A percentile compares a stretch with the other conserved stretches of the same genome.
phyloP scores from a whole-genome alignment of 2,888 invertebrate genomes.

The Mimas tiliae region DNA sequence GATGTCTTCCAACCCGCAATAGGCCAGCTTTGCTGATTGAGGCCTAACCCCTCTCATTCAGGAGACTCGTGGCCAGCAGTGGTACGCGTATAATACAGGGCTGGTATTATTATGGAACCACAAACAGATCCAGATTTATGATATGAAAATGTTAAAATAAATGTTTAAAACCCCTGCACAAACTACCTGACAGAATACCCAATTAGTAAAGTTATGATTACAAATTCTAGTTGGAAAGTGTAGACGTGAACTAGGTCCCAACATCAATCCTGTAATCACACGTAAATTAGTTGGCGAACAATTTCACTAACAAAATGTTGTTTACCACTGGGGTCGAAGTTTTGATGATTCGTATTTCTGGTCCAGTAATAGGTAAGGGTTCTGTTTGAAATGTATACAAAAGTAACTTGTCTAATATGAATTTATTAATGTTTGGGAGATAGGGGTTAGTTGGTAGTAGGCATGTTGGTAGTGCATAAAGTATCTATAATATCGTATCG shows the following conservation, averaged over 20 bases:
- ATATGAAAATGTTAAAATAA: background rate
- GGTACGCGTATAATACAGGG: no score
- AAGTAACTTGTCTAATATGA: background rate
- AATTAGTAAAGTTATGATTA: slow-evolving; percentile 28
- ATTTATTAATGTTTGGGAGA: background rate
- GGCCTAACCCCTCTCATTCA: no score
- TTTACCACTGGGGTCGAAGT: slow-evolving; percentile 1
- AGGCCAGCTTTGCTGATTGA: no score
- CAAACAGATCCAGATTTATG: no score
- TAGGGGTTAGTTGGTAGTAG: no score
- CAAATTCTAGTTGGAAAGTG: slow-evolving; percentile 4
- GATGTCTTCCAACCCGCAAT: no score
- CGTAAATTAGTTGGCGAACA: slow-evolving; percentile 10
- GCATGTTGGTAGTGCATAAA: no score
- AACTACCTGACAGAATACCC: slow-evolving; percentile 1
- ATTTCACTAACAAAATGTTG: slow-evolving; percentile 16
- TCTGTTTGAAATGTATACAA: background rate
- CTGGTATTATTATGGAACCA: no score
- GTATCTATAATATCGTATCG: no score
- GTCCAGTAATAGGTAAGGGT: background rate
- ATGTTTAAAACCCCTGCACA: no score
- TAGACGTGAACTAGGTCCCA: background rate
- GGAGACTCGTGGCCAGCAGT: no score
- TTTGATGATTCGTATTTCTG: background rate
- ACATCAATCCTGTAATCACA: slow-evolving; percentile 14